Evolutionary conservation across 2,113 vertebrate genomes (phyloP), one percentile per base, ranked within the genome.

Genomic region (Gasterosteus nipponicus): DNA sequence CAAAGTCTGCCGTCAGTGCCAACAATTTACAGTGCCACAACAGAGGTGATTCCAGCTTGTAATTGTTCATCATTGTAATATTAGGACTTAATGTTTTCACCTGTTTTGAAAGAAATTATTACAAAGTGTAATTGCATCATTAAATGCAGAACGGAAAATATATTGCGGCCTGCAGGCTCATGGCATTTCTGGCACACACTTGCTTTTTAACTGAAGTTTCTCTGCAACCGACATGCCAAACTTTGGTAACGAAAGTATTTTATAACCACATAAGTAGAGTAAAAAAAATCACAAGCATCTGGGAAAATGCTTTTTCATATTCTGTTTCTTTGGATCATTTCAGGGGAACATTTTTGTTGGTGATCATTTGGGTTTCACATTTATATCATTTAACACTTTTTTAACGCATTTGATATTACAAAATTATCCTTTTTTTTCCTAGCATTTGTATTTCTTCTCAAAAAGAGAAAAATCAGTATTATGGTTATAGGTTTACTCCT

Each of bases 151-250:
- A 47, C n/a, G 31, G 42, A 35, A 76, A 59, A 75, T 26, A 39
- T 49, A 72, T 15, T 69, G 75, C 61, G 82, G 82, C 81, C 85
- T 83, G 78, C 76, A 46, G 78, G 46, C 76, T 75, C 84, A 80
- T 83, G 86, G 75, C 69, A 76, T 84, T 61, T n/a, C 65, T 81
- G 79, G 74, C 72, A 78, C 79, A 69, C 38, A 69, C 70, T 68
- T 44, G 63, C 70, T 71, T 80, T 80, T 69, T 41, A 67, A 44
- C 75, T 76, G 29, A 63, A 0, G 47, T 74, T 66, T 75, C 59
- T 62, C 19, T 53, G 15, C 22, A 47, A 42, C 38, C n/a, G 2
- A 62, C 6, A 29, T 16, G 3, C n/a, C 47, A 67, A 54, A 33
- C 1, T 29, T 51, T 39, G 18, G 33, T 19, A 44, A 26, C 1